Evolutionary conservation across 2,113 vertebrate species (phyloP), one percentile per base, ranked within the genome.

Genomic region (Heteronetta atricapilla): DNA sequence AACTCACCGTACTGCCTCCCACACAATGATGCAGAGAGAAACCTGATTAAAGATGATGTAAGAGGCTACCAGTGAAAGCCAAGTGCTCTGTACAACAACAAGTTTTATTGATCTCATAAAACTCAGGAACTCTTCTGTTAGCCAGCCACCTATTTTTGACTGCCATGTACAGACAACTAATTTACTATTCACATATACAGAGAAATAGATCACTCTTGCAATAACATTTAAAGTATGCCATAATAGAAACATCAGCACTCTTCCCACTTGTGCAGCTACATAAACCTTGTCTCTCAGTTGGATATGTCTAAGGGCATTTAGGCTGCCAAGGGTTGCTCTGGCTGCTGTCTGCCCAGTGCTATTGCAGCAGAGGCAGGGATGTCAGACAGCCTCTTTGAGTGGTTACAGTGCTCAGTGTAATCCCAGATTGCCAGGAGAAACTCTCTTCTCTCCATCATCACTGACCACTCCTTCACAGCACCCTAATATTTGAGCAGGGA

Each of bases 31-130:
- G 46, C 42, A 56, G 56, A 67, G 50, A 70, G 78, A 81, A 95
- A 86, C 46, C 46, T 31, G 84, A 93, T 95, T 67, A 77, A 91
- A 91, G 50, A 28, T 91, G 75, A 25, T 82, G 67, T 56, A 46
- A 93, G 82, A 55, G 12, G 44, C 36, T 70, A 29, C 91, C 76
- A 63, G 62, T 0, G 3, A 88, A 94, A 89, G 89, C 91, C 87
- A 95, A 95, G 56, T 67, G n/a, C 60, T 85, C 89, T 83, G 82
- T 42, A 70, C 63, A 93, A 50, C 89, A 96, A 73, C 84, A 95
- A 93, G 84, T 93, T 97, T 95, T 97, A 95, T 67, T 50, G 88
- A 82, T 83, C 79, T 86, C 56, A 18, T 96, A 95, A 95, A 95
- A 89, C 64, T 85, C 82, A 77, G 82, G 79, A 94, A 88, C 82